These are phyloP conservation scores for Phymorhynchus buccinoides DNA, from an alignment of 1,140 invertebrate genomes.

Conservation along the genomic window DNA sequence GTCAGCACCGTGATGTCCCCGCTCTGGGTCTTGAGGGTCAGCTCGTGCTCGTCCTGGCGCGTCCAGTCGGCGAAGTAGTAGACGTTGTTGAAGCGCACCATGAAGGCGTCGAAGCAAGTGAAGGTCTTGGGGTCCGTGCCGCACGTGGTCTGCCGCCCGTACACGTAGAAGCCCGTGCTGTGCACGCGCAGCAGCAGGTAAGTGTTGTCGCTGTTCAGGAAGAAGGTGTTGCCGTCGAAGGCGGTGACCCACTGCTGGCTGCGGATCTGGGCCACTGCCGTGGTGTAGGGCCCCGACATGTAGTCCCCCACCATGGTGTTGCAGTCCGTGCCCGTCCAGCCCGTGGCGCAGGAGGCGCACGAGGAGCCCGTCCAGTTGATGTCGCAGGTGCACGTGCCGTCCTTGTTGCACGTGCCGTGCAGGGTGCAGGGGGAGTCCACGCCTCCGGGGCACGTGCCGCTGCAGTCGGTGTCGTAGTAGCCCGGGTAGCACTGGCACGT, in stretches of 20 bases:
- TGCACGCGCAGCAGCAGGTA: slow-evolving; percentile 11
- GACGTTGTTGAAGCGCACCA: not conserved
- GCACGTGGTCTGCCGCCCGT: not conserved
- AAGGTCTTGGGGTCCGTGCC: slow-evolving; percentile 10
- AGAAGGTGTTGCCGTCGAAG: slow-evolving; percentile 24
- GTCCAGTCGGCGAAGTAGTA: slow-evolving; percentile 22
- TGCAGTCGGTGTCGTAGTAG: slow-evolving; percentile 45
- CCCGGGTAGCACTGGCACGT: slow-evolving; percentile 48
- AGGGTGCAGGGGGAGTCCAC: slow-evolving; percentile 44
- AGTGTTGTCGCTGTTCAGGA: not conserved
- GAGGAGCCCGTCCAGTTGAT: slow-evolving; percentile 51
- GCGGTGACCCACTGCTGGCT: not conserved
- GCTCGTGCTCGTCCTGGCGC: slow-evolving; percentile 11
- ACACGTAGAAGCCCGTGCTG: slow-evolving; percentile 8
- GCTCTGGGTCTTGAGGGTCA: not conserved
- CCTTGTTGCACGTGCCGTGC: slow-evolving; percentile 44
- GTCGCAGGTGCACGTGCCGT: slow-evolving; percentile 50
- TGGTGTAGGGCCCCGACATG: not conserved
- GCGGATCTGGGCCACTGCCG: not conserved
- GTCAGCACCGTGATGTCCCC: slow-evolving; percentile 9
- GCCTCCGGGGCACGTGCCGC: slow-evolving; percentile 46
- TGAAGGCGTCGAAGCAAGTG: slow-evolving; percentile 21
- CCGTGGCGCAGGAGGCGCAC: slow-evolving; percentile 44
- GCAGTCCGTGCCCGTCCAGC: slow-evolving; percentile 49
- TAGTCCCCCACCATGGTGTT: slow-evolving; percentile 1